Evolutionary conservation across 2,888 invertebrate genomes (phyloP).

Genomic region (Erebia epiphron): DNA sequence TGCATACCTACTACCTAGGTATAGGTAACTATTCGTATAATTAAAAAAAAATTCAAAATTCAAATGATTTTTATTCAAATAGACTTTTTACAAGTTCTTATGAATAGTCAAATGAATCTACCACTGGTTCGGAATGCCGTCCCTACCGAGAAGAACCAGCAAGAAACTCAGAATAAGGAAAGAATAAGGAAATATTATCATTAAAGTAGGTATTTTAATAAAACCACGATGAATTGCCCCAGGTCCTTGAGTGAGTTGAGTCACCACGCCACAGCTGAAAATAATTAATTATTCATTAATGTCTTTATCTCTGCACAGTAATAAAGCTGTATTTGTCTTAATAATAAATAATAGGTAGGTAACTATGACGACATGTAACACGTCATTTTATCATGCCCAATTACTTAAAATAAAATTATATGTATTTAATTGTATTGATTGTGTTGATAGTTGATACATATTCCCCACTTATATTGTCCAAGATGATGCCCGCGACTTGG

Average conservation of each 20-base stretch:
- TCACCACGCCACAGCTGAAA: neutral
- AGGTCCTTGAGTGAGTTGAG: constrained; percentile 1
- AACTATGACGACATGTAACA: neutral
- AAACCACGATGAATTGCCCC: neutral
- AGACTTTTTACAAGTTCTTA: too few species aligned
- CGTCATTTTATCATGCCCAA: neutral
- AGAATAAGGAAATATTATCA: neutral
- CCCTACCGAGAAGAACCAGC: too few species aligned
- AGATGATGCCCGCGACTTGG: too few species aligned
- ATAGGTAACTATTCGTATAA: too few species aligned
- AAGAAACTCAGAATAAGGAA: too few species aligned
- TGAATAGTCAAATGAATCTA: too few species aligned
- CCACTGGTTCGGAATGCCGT: too few species aligned
- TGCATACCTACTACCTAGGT: neutral
- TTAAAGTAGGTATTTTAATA: neutral
- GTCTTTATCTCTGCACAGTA: constrained; percentile 2
- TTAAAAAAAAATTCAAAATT: too few species aligned
- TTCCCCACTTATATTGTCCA: too few species aligned
- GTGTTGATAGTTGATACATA: too few species aligned
- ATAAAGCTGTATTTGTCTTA: neutral
- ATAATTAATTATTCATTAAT: constrained; percentile 5
- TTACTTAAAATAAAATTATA: neutral
- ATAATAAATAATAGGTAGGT: neutral
- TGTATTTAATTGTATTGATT: too few species aligned
- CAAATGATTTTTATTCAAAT: too few species aligned